Evolutionary conservation across 2,113 vertebrate species (phyloP).

Genomic region (Ia io): DNA sequence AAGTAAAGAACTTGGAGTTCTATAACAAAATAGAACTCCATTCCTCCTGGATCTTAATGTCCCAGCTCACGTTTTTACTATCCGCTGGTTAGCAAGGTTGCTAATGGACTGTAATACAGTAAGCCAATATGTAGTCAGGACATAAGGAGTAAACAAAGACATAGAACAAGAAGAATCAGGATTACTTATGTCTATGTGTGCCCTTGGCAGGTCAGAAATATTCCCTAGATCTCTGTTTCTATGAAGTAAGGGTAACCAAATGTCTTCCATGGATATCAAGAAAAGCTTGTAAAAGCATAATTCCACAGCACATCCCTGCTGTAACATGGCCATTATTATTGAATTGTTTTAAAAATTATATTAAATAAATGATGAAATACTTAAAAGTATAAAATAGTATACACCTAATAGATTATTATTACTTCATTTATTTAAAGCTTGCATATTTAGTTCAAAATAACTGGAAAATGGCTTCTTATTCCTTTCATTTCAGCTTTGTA

Average conservation of each 20-base stretch:
- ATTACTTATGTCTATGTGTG: background rate
- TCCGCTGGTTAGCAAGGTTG: background rate
- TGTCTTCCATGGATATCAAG: background rate
- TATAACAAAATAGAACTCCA: background rate
- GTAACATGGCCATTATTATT: background rate
- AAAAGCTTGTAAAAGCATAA: background rate
- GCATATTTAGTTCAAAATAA: background rate
- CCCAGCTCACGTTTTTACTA: background rate
- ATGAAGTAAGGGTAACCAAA: background rate
- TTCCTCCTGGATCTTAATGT: background rate
- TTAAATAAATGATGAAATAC: background rate
- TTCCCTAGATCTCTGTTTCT: background rate
- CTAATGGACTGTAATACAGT: background rate
- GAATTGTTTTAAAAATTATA: background rate
- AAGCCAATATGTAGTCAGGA: background rate
- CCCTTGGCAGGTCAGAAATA: background rate
- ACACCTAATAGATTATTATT: background rate
- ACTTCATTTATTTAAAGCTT: background rate
- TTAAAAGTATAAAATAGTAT: background rate
- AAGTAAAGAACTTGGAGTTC: background rate
- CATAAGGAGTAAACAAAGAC: background rate
- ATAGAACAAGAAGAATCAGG: background rate
- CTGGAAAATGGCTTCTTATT: background rate
- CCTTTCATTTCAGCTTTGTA: background rate
- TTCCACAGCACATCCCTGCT: background rate